Percentiles rank a stretch among this genome's conserved stretches.
Evolutionary conservation across 2,797 vertebrate species (phyloP).

Genomic region (Oryzias dopingdopingensis): DNA sequence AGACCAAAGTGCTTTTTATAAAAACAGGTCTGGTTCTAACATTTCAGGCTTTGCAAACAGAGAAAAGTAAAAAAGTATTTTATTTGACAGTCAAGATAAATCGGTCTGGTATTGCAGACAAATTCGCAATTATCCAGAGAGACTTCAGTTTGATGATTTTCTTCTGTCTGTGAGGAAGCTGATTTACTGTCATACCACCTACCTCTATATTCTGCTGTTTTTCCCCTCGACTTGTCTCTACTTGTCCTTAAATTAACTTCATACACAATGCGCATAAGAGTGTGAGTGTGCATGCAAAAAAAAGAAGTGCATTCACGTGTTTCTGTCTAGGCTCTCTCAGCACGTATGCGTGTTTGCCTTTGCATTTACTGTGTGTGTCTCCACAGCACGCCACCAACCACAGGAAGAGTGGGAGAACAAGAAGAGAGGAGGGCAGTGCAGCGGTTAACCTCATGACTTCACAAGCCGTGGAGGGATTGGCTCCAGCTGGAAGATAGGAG

Average conservation of each 20-base stretch:
- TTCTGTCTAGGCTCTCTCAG: slow-evolving; percentile 57
- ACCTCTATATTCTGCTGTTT: slow-evolving; percentile 38
- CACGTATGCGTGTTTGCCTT: slow-evolving; percentile 35
- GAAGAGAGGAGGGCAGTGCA: slow-evolving; percentile 70
- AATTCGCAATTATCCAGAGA: slow-evolving; percentile 45
- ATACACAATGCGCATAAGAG: slow-evolving; percentile 40
- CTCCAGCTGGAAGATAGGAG: slow-evolving; percentile 45
- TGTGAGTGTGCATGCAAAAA: slow-evolving; percentile 50
- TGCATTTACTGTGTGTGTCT: slow-evolving; percentile 36
- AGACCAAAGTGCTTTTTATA: not conserved
- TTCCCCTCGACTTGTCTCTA: slow-evolving; percentile 52
- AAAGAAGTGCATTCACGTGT: slow-evolving; percentile 36
- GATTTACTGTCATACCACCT: slow-evolving; percentile 62
- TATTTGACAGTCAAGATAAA: slow-evolving; percentile 31
- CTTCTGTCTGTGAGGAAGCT: slow-evolving; percentile 61
- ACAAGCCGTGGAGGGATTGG: slow-evolving; percentile 68
- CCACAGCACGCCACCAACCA: slow-evolving; percentile 66
- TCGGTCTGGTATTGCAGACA: slow-evolving; percentile 47
- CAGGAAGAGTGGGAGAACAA: slow-evolving; percentile 82
- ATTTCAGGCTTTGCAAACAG: not conserved
- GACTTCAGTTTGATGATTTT: slow-evolving; percentile 51
- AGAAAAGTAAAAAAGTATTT: not conserved
- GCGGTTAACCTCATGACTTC: slow-evolving; percentile 81
- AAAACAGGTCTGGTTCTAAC: too few species aligned
- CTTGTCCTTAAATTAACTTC: slow-evolving; percentile 63